A percentile compares a stretch with the other conserved stretches of the same genome.
Conservation (phyloP, 2,888 invertebrate genomes). For the Pandemis heparana region DNA sequence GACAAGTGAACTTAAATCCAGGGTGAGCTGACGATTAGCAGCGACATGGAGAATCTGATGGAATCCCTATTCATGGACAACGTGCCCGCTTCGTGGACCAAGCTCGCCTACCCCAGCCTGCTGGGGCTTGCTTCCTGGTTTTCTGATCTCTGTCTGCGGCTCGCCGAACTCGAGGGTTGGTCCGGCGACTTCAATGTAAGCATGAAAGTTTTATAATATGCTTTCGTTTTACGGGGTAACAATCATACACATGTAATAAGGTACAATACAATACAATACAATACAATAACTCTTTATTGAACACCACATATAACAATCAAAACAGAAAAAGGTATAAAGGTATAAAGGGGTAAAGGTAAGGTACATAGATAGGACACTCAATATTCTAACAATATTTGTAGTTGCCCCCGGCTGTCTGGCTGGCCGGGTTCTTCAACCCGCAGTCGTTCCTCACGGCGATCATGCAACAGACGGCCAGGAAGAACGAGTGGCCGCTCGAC, state of each 20-base stretch:
- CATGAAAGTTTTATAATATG: constrained; percentile 49
- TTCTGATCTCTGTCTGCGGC: constrained; percentile 92
- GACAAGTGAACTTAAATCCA: constrained; percentile 56
- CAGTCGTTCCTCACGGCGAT: constrained; percentile 98
- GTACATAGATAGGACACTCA: neutral
- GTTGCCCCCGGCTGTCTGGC: constrained; percentile 95
- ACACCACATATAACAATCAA: no score
- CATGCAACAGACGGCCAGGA: constrained; percentile 98
- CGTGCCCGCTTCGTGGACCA: constrained; percentile 95
- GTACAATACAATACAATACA: no score
- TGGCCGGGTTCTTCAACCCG: constrained; percentile 98
- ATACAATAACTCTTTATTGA: no score
- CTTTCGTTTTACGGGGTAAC: no score
- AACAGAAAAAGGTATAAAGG: no score
- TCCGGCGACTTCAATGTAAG: constrained; percentile 93
- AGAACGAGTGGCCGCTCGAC: constrained; percentile 98
- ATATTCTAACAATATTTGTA: constrained; percentile 53
- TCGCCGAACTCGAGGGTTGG: constrained; percentile 95
- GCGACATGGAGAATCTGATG: constrained; percentile 95
- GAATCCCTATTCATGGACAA: constrained; percentile 94
- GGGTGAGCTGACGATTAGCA: constrained; percentile 97
- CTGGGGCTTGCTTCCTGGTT: constrained; percentile 94
- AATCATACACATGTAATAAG: no score
- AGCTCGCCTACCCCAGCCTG: constrained; percentile 95
- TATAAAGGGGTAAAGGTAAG: no score